Base-by-base conservation (phyloP, 2,797 vertebrate species). In the Betta splendens region DNA sequence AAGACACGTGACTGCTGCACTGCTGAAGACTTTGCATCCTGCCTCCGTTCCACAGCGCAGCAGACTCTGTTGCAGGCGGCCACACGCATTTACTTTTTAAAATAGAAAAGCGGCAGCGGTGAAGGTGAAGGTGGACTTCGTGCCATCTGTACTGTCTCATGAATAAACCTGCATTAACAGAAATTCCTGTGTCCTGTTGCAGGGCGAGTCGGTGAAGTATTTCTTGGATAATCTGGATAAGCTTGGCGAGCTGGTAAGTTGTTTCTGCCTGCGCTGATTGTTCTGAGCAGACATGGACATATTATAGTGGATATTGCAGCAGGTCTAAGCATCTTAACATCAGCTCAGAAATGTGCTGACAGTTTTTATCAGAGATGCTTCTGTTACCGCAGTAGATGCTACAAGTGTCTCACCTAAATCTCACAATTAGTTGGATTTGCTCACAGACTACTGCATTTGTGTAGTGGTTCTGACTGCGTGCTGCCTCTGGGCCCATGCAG, bases 201-300 rank as follows among this genome's bases (percentile, higher is more conserved):
- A 99, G 97, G 97, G 97, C 55, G 97, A 99, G 93, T 97, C 97
- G 48, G 96, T 99, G 80, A 99, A 98, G 89, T 98, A 98, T 92
- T 99, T 99, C 92, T 91, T 99, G 94, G 97, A 99, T 91, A 94
- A 98, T 91, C 93, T 98, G 94, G 96, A 98, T 91, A 96, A 97
- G 92, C 92, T 99, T 25, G 93, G 95, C 87, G 92, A 95, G 70
- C 83, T 59, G 91, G 97, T 99, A 93, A 98, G 94, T 92, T 63
- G 75, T 74, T 81, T 66, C 74, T 58, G 43, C 58, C 54, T 57
- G 54, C 47, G 23, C 64, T 26, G 57, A 64, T 55, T 72, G 50
- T 79, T 67, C 21, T 29, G 64, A 63, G 74, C 49, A 38, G 33
- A 55, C 11, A 4, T 56, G 29, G 44, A 3, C 44, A 65, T 58